Base-by-base conservation (phyloP, 2,888 invertebrate species). In the Epiblema foenella region DNA sequence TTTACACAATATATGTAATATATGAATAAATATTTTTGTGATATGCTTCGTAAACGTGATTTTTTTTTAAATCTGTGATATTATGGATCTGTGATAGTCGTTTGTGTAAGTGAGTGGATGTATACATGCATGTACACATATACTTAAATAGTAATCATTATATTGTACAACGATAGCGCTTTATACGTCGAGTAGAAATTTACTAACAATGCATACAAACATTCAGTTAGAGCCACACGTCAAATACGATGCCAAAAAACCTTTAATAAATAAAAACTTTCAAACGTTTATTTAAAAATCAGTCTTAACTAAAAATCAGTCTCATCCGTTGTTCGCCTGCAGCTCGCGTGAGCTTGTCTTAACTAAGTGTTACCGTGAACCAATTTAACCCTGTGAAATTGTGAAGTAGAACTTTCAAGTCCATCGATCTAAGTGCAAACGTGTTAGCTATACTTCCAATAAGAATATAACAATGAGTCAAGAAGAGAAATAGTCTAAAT, bases 191-290 rank as follows among this genome's bases (percentile, higher is more conserved):
- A 57, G 42, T 62, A 42, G 33, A 37, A 39, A 42, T 51, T 5
- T 46, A 52, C 58, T 64, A 69, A 69, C 33, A 46, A 63, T 68
- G 62, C 69, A 59, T 42, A 54, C 69, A 69, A 73, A 67, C 76
- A 72, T 60, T 72, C 72, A 59, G 68, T 68, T 69, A 59, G 69
- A 69, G 69, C 51, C 71, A 73, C 74, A 75, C 67, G 39, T 58
- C 74, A 76, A 75, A 76, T 76, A 79, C 79, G 70, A 70, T 70
- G 70, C 65, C n/a, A 65, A 58, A 42, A 59, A 70, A 66, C 60
- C 54, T 66, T 65, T 8, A 51, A 67, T 54, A 57, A 66, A n/a
- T n/a, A 9, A 59, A 68, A 64, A 65, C 64, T 59, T 39, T 52
- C 69, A 69, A 52, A 64, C 39, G 20, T 17, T 69, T 69, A 69